Base-by-base conservation (phyloP, 2,113 vertebrate genomes). In the Cyprichromis sp. region DNA sequence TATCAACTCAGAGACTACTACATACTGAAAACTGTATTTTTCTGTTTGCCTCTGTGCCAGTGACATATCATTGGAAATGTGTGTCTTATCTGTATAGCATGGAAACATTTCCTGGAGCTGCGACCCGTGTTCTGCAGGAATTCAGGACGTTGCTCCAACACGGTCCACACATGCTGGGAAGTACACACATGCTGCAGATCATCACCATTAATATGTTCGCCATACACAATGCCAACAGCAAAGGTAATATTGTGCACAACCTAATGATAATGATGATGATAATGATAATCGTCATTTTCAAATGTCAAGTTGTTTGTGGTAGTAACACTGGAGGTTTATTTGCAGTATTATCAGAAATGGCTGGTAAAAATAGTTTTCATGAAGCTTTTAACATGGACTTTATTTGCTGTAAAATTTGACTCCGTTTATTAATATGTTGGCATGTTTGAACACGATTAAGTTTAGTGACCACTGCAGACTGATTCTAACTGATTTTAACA, bases 131-230 rank as follows among this genome's bases (percentile, higher is more conserved):
- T 80, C 96, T 99, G 89, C 97, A 96, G 95, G 97, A 99, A 95
- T 99, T 99, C 94, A 96, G 96, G 89, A 97, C 96, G 2, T 95
- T 99, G 80, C 97, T 99, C 87, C 97, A 97, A 85, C 98, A 98
- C 86, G 98, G 98, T 89, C 98, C 98, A 2, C 96, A 97, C 29
- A 96, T 97, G 29, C 93, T 99, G 24, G 98, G 98, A 91, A 98
- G 96, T 93, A 97, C 97, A 26, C 97, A 98, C 83, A 97, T 99
- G 97, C 95, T 99, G 73, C 99, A 99, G 95, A 97, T 99, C 36
- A 97, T 99, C 96, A 98, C 99, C 52, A 97, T 99, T 96, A 99
- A 99, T 96, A 99, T 99, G 99, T 99, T 99, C 90, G 98, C 98
- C 38, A 97, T 99, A 55, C 97, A 99, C 95, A 97, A 98, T 88